Conservation (phyloP, 2,888 invertebrate species). For the Eremobia ochroleuca region DNA sequence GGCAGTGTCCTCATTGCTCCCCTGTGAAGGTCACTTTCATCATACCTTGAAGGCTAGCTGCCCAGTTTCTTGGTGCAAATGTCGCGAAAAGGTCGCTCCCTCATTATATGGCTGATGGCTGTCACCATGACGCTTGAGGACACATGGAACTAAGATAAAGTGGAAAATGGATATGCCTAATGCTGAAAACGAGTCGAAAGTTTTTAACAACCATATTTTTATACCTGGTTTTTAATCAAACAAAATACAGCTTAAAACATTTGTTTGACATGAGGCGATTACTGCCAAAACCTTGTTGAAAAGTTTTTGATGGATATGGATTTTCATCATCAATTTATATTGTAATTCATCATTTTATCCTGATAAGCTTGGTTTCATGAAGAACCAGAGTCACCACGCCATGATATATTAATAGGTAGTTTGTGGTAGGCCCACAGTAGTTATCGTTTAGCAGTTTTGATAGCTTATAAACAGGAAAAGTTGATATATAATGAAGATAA, state of each 20-base stretch:
- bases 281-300: neutral
- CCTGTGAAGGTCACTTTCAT: slow-evolving; percentile 46
- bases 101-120: slow-evolving; percentile 38
- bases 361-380: neutral
- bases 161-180: slow-evolving; percentile 7
- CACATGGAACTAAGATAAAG: slow-evolving; percentile 6
- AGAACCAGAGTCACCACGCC: neutral
- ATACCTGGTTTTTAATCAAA: neutral
- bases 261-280: neutral
- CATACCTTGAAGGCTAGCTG: slow-evolving; percentile 33
- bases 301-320: too few species aligned
- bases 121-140: slow-evolving; percentile 29
- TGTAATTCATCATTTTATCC: neutral
- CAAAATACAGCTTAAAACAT: neutral
- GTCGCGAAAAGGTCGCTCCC: slow-evolving; percentile 60
- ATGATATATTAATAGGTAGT: neutral
- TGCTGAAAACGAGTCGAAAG: neutral
- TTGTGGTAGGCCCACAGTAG: neutral
- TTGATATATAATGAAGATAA: neutral
- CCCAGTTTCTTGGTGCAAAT: slow-evolving; percentile 57
- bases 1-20: slow-evolving; percentile 1
- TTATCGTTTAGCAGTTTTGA: neutral
- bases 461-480: neutral
- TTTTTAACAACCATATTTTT: neutral
- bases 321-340: neutral